Evolutionary conservation across 1,140 invertebrate genomes (phyloP), one percentile per base, ranked within the genome.

Genomic region (Halyomorpha halys): DNA sequence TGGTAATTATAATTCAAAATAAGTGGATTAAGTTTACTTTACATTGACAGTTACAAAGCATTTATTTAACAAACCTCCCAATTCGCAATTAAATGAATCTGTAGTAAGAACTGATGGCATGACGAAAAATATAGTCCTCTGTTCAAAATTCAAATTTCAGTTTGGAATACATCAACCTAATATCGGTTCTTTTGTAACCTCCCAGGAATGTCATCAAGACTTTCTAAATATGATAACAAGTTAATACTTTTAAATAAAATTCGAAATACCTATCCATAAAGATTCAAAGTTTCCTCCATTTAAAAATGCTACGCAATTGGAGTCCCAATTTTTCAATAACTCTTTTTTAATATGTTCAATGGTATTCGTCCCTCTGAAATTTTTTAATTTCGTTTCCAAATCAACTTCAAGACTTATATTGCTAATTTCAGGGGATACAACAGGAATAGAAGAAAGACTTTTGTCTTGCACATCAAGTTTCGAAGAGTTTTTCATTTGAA

Each of bases 21-120:
- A 39, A 39, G 34, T 39, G 27, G 3, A 30, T 30, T 8, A 8
- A 30, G 27, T 39, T 30, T 6, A 39, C 1, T 11, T 9, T 8
- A 9, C 6, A 39, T 13, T 39, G 34, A 39, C 34, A 39, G 34
- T 39, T 11, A 39, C 4, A 11, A 39, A 39, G 34, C 13, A 39
- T 13, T 39, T 11, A 1, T 39, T 6, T 11, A 39, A 39, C 63
- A 6, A 3, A 64, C 63, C 54, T n/a, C 59, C 59, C 14, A 66
- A 30, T 62, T 66, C 47, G 54, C 59, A 66, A 30, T 66, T 66
- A 47, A 39, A 62, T 16, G 65, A 66, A 53, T 66, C 65, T 4
- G 60, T 66, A 19, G 44, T 44, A n/a, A 66, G 14, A 23, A 54
- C 59, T n/a, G 65, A 62, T 15, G 65, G 65, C 65, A 66, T 66